Base-by-base conservation (phyloP, 30 jellyfish, hydroid and myxozoan genomes). In the Nemopilema nomurai region DNA sequence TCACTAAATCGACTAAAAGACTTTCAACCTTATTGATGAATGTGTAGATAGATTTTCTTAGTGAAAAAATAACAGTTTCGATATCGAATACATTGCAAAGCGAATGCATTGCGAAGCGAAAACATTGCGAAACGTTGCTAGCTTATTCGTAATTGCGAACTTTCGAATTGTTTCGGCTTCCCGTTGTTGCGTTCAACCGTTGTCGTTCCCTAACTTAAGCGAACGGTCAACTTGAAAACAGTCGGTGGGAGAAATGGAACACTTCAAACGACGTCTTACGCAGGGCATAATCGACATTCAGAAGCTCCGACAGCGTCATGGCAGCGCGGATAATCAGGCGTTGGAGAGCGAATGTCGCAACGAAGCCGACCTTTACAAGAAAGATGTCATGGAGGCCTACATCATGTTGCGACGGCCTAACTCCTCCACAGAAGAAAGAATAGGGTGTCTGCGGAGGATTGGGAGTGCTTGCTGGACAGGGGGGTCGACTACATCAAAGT, bases 381-480 rank as follows among this genome's bases (percentile, higher is more conserved):
- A 71, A 62, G 83, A 74, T 79, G 69, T 84, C 16, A 76, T 71
- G 22, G 80, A 25, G 21, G 93, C 93, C 29, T 62, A 27, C 62
- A 31, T 74, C 23, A 73, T 33, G 21, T 69, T 67, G 26, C 41
- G 33, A 25, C 49, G 76, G 66, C 76, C 83, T 16, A 79, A 52
- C 23, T 6, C 49, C 23, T 4, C 87, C 8, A n/a, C 62, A 3
- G 93, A 84, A 0, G 93, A 84, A 27, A 66, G 67, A 51, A 72
- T 64, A 25, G 24, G 33, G 0, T 24, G 9, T 18, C 28, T 84
- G n/a, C 31, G 72, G 69, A 74, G 65, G 64, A 51, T 84, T 1
- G 93, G 93, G 1, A 9, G 31, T 21, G 28, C 29, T 29, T 80
- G 87, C n/a, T 84, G 93, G 93, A 73, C 81, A 1, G 93, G 93